Conservation (phyloP, 2,797 vertebrate species). For the Pangasius larnaudii region DNA sequence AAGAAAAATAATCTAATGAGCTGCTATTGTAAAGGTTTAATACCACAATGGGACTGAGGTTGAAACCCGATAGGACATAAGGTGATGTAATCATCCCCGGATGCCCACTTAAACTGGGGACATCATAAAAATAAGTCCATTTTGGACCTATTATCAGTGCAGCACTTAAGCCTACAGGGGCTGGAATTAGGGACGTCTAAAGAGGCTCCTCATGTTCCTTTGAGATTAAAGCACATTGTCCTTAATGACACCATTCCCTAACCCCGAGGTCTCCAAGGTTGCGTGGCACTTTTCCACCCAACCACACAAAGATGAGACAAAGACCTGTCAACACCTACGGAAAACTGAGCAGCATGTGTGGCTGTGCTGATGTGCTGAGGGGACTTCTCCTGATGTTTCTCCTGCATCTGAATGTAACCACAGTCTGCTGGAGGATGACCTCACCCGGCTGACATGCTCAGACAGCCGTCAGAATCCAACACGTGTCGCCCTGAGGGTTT, state of each 20-base stretch:
- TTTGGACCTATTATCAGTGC: background rate
- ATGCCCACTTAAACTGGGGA: background rate
- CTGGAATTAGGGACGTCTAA: background rate
- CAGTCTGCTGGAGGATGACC: constrained; percentile 32
- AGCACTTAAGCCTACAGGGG: background rate
- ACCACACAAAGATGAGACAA: background rate
- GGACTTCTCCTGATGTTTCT: constrained; percentile 3
- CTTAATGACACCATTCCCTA: constrained; percentile 13
- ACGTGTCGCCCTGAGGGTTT: background rate
- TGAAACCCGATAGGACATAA: constrained; percentile 8
- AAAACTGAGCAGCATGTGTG: background rate
- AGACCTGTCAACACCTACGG: background rate
- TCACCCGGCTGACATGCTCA: constrained; percentile 40
- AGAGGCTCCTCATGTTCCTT: background rate
- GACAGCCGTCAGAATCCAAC: background rate
- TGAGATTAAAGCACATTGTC: constrained; percentile 5
- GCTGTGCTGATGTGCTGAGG: constrained; percentile 19
- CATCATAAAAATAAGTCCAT: constrained; percentile 16
- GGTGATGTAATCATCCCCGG: constrained; percentile 14
- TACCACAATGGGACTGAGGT: background rate
- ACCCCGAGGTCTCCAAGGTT: background rate
- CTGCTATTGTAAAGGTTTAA: constrained; percentile 3
- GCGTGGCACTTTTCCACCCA: background rate
- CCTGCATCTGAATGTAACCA: background rate
- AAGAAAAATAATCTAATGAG: background rate